Evolutionary conservation across 2,113 vertebrate species (phyloP).

Genomic region (Etheostoma spectabile): DNA sequence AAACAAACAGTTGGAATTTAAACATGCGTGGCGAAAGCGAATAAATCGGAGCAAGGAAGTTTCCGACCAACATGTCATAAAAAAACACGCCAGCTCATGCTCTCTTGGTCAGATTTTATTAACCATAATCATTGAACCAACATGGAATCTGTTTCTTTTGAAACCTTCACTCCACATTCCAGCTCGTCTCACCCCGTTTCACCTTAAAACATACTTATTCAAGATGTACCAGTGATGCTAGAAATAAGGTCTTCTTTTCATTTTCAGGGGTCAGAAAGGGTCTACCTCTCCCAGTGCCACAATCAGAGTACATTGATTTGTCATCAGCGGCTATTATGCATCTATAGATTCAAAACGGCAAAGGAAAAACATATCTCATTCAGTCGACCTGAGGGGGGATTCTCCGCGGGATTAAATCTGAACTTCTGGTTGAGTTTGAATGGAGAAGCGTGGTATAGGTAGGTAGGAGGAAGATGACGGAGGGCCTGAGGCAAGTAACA

Average conservation of each 20-base stretch:
- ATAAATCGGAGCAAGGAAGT: conserved; percentile 41
- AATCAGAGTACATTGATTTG: conserved; percentile 59
- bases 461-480: conserved; percentile 1
- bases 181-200: conserved; percentile 30
- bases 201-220: conserved; percentile 33
- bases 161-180: conserved; percentile 55
- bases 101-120: conserved; percentile 63
- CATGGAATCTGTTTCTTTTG: conserved; percentile 55
- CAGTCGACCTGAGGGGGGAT: not conserved
- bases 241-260: conserved; percentile 25
- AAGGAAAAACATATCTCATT: conserved; percentile 19
- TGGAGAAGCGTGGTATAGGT: conserved; percentile 14
- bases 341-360: conserved; percentile 19
- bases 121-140: conserved; percentile 72
- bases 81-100: conserved; percentile 47
- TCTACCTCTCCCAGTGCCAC: not conserved
- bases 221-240: conserved; percentile 15
- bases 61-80: conserved; percentile 37
- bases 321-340: conserved; percentile 59
- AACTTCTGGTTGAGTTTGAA: conserved; percentile 4
- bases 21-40: conserved; percentile 19
- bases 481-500: conserved; percentile 10
- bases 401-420: conserved; percentile 18
- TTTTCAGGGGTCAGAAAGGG: conserved; percentile 8
- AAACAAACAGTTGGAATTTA: conserved; percentile 3